Conservation (phyloP, 2,797 vertebrate species). For the Antennarius maculatus region DNA sequence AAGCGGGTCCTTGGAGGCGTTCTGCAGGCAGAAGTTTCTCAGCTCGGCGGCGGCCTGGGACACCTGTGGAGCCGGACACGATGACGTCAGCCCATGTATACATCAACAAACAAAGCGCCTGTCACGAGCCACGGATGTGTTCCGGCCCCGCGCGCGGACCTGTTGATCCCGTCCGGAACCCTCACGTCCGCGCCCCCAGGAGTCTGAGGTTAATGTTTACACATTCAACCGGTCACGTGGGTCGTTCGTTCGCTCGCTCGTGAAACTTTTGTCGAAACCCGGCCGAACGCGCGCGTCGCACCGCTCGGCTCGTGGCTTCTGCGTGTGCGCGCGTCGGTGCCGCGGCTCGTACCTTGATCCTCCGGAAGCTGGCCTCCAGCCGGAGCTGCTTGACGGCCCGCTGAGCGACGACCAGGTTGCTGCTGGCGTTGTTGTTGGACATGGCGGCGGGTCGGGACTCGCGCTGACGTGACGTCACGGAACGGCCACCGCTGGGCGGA, state of each 20-base stretch:
- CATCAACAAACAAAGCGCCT: neutral
- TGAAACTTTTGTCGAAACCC: no score
- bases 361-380: constrained; percentile 78
- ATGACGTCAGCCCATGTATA: neutral
- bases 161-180: neutral
- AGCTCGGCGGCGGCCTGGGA: constrained; percentile 83
- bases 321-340: constrained; percentile 60
- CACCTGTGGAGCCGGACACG: constrained; percentile 71
- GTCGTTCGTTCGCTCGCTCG: no score
- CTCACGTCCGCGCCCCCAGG: no score
- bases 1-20: constrained; percentile 83
- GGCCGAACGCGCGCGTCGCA: no score
- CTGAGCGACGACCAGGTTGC: constrained; percentile 76
- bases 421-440: constrained; percentile 84
- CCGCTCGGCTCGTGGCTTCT: constrained; percentile 38
- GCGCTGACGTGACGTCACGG: neutral
- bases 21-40: constrained; percentile 83
- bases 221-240: no score
- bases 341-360: constrained; percentile 78
- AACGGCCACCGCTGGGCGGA: constrained; percentile 40
- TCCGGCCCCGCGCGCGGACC: no score
- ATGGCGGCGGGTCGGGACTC: constrained; percentile 54
- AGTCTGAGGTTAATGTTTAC: no score
- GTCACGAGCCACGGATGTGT: constrained; percentile 2
- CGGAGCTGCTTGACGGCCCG: constrained; percentile 82